A percentile compares a stretch with the other conserved stretches of the same genome.
These are phyloP conservation scores for Heliconius hewitsoni DNA, from an alignment of 1,140 invertebrate genomes.

Conservation along the genomic window DNA sequence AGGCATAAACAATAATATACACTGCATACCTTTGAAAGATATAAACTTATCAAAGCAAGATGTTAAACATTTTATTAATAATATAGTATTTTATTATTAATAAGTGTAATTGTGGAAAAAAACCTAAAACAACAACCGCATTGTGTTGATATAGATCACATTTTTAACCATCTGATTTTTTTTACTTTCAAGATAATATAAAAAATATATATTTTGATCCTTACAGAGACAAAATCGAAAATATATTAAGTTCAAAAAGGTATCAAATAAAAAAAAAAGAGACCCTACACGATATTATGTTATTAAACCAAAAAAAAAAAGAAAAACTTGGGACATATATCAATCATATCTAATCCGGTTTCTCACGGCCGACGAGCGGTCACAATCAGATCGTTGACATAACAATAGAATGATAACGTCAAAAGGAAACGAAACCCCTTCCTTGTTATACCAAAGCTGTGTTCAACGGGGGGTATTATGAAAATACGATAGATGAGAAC, in stretches of 20 bases:
- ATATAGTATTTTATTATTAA: no score
- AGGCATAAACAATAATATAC: no score
- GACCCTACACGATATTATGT: no score
- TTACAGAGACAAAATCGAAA: background rate
- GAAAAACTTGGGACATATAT: background rate
- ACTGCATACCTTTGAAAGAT: no score
- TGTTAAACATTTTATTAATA: no score
- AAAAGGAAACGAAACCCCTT: conserved; percentile 60
- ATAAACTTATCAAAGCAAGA: no score
- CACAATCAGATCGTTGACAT: conserved; percentile 43
- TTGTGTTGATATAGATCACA: no score
- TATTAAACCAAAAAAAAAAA: background rate
- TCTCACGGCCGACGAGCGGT: conserved; percentile 34
- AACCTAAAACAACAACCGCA: no score
- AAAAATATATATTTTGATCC: background rate
- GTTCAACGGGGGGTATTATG: conserved; percentile 66
- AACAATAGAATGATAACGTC: conserved; percentile 38
- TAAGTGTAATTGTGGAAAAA: no score
- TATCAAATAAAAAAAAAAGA: background rate
- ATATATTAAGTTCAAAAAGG: background rate
- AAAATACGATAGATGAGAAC: conserved; percentile 65
- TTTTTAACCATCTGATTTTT: no score
- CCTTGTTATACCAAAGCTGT: conserved; percentile 64
- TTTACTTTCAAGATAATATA: no score
- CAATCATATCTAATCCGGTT: background rate